Evolutionary conservation across 2,113 vertebrate genomes (phyloP).

Genomic region (Oryctolagus cuniculus): mOryCun1.1 NC_091439.1:28492501-28493000

Average conservation of each 20-base stretch:
- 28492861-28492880: neutral
- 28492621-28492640: neutral
- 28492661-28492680: neutral
- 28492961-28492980: no score
- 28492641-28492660: neutral
- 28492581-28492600: neutral
- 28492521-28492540: no score
- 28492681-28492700: neutral
- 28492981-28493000: no score
- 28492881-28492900: neutral
- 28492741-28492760: neutral
- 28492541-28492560: no score
- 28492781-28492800: slow-evolving; percentile 9
- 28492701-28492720: neutral
- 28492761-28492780: neutral
- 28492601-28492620: neutral
- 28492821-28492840: neutral
- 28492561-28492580: no score
- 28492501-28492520: no score
- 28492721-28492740: neutral
- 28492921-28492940: no score
- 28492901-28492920: no score
- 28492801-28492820: neutral
- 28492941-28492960: no score
- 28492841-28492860: neutral